These are phyloP conservation scores for Scomber japonicus DNA, from an alignment of 2,113 vertebrate genomes.

Conservation along the genomic window DNA sequence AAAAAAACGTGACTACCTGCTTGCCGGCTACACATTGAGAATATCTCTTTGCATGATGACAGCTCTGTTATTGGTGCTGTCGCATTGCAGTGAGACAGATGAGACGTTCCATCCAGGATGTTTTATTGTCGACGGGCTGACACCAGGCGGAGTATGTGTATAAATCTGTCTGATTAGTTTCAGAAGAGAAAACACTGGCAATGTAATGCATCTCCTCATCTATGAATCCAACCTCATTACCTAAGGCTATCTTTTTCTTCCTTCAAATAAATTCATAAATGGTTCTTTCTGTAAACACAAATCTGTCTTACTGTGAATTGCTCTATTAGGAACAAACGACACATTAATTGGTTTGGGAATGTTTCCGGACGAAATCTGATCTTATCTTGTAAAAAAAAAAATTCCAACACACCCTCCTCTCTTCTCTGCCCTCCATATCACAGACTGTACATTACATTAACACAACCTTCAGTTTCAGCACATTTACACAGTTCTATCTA, in stretches of 20 bases:
- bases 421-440: neutral
- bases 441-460: neutral
- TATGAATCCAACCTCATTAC: constrained; percentile 40
- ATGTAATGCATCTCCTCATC: constrained; percentile 16
- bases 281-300: neutral
- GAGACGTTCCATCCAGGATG: constrained; percentile 32
- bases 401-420: neutral
- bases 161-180: constrained; percentile 56
- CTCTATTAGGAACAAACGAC: neutral
- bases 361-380: neutral
- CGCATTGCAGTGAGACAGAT: neutral
- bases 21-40: neutral
- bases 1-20: neutral
- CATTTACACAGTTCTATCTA: constrained; percentile 4
- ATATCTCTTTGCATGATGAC: constrained; percentile 16
- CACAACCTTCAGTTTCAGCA: constrained; percentile 13
- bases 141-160: constrained; percentile 20
- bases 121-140: constrained; percentile 31
- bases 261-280: neutral
- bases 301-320: neutral
- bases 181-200: constrained; percentile 35
- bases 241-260: neutral
- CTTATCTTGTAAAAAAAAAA: neutral
- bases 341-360: neutral
- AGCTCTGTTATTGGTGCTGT: constrained; percentile 20